Evolutionary conservation across 2,888 invertebrate genomes (phyloP).

Genomic region (Stegana nigrithorax): DNA sequence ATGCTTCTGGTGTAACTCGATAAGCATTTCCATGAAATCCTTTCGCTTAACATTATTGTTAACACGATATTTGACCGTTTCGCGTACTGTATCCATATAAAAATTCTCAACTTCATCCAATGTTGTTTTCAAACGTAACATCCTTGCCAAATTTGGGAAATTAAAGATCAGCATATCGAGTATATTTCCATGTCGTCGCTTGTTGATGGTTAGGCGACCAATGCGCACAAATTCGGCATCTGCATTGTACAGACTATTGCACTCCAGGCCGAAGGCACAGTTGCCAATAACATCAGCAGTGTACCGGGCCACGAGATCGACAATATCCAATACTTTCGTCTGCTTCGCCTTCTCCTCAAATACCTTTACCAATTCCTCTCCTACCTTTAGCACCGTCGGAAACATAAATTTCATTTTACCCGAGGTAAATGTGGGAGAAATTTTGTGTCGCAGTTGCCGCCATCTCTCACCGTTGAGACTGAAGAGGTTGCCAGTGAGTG

Average conservation of each 20-base stretch:
- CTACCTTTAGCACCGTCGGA: conserved; percentile 36
- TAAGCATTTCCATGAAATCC: conserved; percentile 70
- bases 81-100: conserved; percentile 66
- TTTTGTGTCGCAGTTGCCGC: conserved; percentile 54
- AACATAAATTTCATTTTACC: conserved; percentile 69
- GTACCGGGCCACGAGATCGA: conserved; percentile 67
- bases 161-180: conserved; percentile 42
- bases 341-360: conserved; percentile 36
- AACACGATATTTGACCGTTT: conserved; percentile 65
- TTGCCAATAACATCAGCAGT: conserved; percentile 71
- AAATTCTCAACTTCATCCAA: conserved; percentile 49
- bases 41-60: conserved; percentile 63
- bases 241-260: conserved; percentile 67
- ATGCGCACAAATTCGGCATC: conserved; percentile 59
- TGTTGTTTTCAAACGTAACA: conserved; percentile 42
- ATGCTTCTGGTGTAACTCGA: conserved; percentile 65
- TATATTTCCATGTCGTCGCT: conserved; percentile 36
- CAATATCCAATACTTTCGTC: conserved; percentile 64
- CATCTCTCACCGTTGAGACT: conserved; percentile 58
- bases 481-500: conserved; percentile 61
- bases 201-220: conserved; percentile 46
- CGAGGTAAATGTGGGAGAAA: conserved; percentile 51
- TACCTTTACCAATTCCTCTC: conserved; percentile 23
- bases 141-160: conserved; percentile 44
- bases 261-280: conserved; percentile 70